Conservation (phyloP, 2,113 vertebrate genomes). For the Heptranchias perlo region DNA sequence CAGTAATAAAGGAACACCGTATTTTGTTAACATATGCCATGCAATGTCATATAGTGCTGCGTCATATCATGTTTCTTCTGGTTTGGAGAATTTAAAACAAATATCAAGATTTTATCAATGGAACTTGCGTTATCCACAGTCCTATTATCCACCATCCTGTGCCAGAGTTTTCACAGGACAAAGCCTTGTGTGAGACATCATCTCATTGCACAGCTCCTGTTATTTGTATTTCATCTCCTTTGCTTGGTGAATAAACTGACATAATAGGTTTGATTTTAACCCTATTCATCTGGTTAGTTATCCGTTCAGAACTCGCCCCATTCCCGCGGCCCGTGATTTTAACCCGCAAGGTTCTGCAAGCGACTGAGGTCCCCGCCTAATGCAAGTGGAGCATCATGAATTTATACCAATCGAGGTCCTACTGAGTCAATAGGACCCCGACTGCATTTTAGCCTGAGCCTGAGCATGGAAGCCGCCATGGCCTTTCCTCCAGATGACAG, state of each 20-base stretch:
- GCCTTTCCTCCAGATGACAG: not conserved
- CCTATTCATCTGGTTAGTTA: not conserved
- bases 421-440: too few species aligned
- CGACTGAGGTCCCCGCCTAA: too few species aligned
- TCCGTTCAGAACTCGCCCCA: too few species aligned
- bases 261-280: not conserved
- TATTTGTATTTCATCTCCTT: not conserved
- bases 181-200: not conserved
- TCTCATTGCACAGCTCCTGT: not conserved
- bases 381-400: too few species aligned
- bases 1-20: not conserved
- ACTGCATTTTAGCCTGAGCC: too few species aligned
- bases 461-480: too few species aligned
- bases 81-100: slow-evolving; percentile 1
- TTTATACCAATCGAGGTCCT: too few species aligned
- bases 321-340: too few species aligned
- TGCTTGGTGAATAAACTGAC: not conserved
- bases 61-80: not conserved
- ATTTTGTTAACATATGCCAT: not conserved
- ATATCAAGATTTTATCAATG: not conserved
- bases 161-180: not conserved
- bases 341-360: too few species aligned
- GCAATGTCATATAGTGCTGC: not conserved
- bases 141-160: not conserved
- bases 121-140: not conserved